These are phyloP conservation scores for Drosophila grimshawi DNA, from an alignment of 1,140 invertebrate species.

Conservation along the genomic window DNA sequence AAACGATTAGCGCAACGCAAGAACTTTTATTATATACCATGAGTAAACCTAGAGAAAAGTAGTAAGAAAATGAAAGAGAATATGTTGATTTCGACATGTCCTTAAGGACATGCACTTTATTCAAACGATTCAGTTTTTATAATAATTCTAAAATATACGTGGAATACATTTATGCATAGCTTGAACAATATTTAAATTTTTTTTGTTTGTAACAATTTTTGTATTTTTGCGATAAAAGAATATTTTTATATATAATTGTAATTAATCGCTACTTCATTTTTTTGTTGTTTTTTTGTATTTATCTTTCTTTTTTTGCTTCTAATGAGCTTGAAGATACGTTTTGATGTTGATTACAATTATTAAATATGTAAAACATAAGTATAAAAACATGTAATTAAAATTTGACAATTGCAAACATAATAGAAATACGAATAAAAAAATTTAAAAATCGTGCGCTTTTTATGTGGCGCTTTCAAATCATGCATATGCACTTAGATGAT, in stretches of 20 bases:
- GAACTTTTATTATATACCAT: too few relatives aligned
- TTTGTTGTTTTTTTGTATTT: slow-evolving; percentile 27
- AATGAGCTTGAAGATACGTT: slow-evolving; percentile 3
- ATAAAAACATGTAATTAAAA: slow-evolving; percentile 52
- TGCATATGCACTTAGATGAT: slow-evolving; percentile 25
- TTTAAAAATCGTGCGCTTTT: slow-evolving; percentile 30
- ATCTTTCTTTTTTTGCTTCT: not conserved
- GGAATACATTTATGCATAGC: slow-evolving; percentile 56
- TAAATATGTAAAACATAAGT: slow-evolving; percentile 49
- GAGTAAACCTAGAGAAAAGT: not conserved
- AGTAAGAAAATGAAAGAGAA: not conserved
- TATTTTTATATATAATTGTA: slow-evolving; percentile 36
- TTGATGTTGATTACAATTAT: slow-evolving; percentile 56
- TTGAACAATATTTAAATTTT: slow-evolving; percentile 39
- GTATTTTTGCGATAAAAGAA: slow-evolving; percentile 36
- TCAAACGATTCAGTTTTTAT: slow-evolving; percentile 59
- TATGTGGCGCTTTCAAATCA: slow-evolving; percentile 15
- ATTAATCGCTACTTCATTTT: slow-evolving; percentile 23
- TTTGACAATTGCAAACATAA: slow-evolving; percentile 65
- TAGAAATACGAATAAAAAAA: slow-evolving; percentile 48
- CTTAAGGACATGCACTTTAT: slow-evolving; percentile 58
- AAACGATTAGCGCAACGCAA: too few relatives aligned
- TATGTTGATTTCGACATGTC: slow-evolving; percentile 57
- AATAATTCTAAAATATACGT: slow-evolving; percentile 61
- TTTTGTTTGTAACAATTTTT: slow-evolving; percentile 55